Percentiles rank a stretch among this genome's conserved stretches.
Conservation (phyloP, 2,113 vertebrate species). For the Chrysemys picta region DNA sequence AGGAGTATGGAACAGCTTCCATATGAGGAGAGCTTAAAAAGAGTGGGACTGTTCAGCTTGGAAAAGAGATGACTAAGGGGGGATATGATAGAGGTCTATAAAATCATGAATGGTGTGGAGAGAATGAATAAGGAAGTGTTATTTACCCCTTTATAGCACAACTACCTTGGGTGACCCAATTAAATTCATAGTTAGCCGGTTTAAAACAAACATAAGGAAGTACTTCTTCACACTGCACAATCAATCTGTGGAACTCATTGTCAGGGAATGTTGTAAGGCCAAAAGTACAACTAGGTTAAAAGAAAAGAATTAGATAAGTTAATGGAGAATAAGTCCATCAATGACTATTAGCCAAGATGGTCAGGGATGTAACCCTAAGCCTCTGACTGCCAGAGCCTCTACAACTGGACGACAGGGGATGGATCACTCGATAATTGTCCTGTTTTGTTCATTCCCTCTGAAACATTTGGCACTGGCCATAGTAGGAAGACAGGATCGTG, state of each 20-base stretch:
- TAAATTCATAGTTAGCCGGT: neutral
- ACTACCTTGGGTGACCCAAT: neutral
- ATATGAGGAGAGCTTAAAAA: neutral
- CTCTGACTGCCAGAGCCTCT: neutral
- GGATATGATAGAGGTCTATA: neutral
- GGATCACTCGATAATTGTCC: neutral
- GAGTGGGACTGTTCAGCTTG: neutral
- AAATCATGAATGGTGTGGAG: neutral
- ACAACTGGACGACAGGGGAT: neutral
- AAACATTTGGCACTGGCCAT: neutral
- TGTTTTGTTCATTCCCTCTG: neutral
- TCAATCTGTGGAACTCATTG: neutral
- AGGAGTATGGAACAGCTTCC: neutral
- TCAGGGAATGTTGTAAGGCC: neutral
- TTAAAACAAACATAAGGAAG: neutral
- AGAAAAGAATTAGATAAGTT: neutral
- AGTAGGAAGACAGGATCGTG: neutral
- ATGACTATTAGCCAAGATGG: no score
- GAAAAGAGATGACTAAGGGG: neutral
- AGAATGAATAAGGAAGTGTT: neutral
- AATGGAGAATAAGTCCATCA: no score
- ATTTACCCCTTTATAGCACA: neutral
- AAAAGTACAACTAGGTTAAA: neutral
- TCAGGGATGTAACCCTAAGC: neutral
- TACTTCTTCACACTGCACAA: neutral